Percentiles rank a stretch among this genome's conserved stretches.
These are phyloP conservation scores for Acromyrmex charruanus DNA, from an alignment of 1,140 invertebrate species.

Conservation along the genomic window DNA sequence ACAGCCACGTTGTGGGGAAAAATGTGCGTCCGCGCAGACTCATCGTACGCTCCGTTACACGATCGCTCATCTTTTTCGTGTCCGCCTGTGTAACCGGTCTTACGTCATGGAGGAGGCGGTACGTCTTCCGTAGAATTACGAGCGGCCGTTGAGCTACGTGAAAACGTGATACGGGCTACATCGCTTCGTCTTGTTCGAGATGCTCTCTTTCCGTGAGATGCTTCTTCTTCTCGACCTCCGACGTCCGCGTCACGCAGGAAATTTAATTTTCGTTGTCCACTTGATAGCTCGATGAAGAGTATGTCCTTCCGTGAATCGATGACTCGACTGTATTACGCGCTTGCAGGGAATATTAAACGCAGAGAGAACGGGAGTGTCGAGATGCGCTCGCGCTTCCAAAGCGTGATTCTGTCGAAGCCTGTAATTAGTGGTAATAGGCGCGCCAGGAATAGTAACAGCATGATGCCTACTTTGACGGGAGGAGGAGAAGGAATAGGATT, in stretches of 20 bases:
- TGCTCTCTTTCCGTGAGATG: conserved; percentile 12
- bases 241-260: conserved; percentile 61
- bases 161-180: conserved; percentile 51
- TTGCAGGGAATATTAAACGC: conserved; percentile 63
- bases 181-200: neutral
- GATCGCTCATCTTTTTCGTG: conserved; percentile 68
- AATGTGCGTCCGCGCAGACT: conserved; percentile 70
- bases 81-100: conserved; percentile 50
- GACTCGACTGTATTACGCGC: conserved; percentile 67
- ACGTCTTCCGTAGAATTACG: conserved; percentile 41
- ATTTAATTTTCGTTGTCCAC: conserved; percentile 61
- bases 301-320: conserved; percentile 66
- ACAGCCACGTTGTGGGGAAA: conserved; percentile 35
- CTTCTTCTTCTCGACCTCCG: conserved; percentile 22
- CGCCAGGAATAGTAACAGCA: conserved; percentile 71
- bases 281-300: too few species aligned
- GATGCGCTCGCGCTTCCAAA: conserved; percentile 63
- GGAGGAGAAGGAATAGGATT: conserved; percentile 19
- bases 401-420: conserved; percentile 70
- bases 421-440: conserved; percentile 73
- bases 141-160: conserved; percentile 28
- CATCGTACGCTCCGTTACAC: conserved; percentile 67
- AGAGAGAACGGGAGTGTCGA: neutral
- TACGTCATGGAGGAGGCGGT: conserved; percentile 48
- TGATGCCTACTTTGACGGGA: conserved; percentile 29